Evolutionary conservation across 2,797 vertebrate species (phyloP).

Genomic region (Pristis pectinata): DNA sequence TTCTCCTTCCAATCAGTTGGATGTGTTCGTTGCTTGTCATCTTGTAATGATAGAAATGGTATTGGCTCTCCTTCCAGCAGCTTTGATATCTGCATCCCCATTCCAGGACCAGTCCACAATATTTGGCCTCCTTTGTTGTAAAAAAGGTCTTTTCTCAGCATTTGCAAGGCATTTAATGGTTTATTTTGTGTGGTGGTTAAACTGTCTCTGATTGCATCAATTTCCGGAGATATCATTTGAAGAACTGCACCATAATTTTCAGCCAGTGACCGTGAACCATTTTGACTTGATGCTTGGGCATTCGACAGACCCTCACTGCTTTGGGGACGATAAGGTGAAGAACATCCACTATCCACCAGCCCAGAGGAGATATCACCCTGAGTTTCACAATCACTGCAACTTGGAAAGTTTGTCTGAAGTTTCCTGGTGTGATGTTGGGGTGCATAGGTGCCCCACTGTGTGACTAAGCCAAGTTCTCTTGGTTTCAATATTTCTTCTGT

Average conservation of each 20-base stretch:
- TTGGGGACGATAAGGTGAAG: neutral
- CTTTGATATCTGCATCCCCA: neutral
- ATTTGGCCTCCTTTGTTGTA: neutral
- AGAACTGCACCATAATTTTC: conserved; percentile 1
- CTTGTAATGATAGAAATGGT: neutral
- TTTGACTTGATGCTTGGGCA: no score
- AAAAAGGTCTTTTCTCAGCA: neutral
- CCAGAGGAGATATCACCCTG: neutral
- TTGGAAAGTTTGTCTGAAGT: neutral
- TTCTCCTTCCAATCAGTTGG: neutral
- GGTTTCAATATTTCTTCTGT: neutral
- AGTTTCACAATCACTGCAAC: no score
- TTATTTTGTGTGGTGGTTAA: neutral
- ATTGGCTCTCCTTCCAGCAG: neutral
- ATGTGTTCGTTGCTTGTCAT: neutral
- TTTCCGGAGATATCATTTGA: no score
- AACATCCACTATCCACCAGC: no score
- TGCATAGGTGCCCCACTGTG: neutral
- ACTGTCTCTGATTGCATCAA: neutral
- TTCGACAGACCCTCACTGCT: no score
- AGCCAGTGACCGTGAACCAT: no score
- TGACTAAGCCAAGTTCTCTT: neutral
- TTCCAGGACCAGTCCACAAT: no score
- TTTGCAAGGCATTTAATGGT: neutral
- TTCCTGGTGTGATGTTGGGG: neutral